phyloP scores from a whole-genome alignment of 2,797 vertebrate species.

The Odontamblyopus rebecca region DNA sequence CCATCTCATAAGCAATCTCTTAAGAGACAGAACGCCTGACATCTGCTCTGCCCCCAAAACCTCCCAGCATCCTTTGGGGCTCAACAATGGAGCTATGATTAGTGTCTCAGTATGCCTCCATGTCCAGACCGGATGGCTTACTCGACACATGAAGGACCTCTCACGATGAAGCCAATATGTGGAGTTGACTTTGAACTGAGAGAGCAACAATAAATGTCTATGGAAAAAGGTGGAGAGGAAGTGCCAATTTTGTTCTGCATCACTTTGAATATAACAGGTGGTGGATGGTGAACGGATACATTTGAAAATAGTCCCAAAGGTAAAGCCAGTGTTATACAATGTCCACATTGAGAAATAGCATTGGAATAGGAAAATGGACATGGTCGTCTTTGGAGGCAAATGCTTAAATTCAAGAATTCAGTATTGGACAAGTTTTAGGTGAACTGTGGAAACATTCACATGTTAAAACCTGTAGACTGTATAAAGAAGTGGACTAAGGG shows the following conservation, averaged over 20 bases:
- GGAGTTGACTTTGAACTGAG: conserved; percentile 64
- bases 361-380: not conserved
- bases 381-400: not conserved
- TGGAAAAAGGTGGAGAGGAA: conserved; percentile 34
- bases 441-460: no score
- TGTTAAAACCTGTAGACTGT: not conserved
- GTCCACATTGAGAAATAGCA: not conserved
- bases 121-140: conserved; percentile 66
- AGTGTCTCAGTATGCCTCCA: conserved; percentile 65
- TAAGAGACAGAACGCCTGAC: conserved; percentile 62
- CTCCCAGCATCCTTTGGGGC: conserved; percentile 39
- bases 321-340: not conserved
- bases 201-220: conserved; percentile 33
- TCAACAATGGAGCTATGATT: conserved; percentile 71
- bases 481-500: no score
- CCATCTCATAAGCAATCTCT: conserved; percentile 57
- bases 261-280: not conserved
- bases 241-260: conserved; percentile 9
- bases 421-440: not conserved
- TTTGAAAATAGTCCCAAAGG: not conserved
- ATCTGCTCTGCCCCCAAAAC: conserved; percentile 50
- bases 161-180: conserved; percentile 66
- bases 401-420: not conserved
- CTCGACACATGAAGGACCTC: conserved; percentile 47
- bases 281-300: no score